Conservation (phyloP, 2,888 invertebrate species). For the Andrena flavipes region DNA sequence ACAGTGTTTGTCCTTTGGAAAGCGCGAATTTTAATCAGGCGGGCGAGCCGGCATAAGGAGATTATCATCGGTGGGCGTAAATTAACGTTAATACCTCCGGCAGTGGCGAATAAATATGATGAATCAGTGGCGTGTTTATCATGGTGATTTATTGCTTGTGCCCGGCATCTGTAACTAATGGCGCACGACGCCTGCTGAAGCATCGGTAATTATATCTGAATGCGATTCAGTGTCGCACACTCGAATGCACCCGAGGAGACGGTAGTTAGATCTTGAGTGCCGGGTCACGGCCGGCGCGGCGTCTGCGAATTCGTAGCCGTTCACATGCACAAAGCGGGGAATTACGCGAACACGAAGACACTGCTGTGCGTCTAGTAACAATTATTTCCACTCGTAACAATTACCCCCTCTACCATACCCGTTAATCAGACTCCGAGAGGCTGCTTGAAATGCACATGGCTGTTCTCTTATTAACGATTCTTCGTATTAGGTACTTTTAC, state of each 20-base stretch:
- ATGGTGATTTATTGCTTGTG: constrained; percentile 58
- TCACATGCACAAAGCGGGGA: background rate
- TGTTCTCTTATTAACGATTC: no score
- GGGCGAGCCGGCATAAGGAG: background rate
- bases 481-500: no score
- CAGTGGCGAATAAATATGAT: constrained; percentile 47
- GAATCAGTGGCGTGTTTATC: constrained; percentile 58
- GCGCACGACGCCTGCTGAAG: constrained; percentile 51
- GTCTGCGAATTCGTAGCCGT: constrained; percentile 3
- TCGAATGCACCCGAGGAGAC: constrained; percentile 34
- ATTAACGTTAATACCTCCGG: constrained; percentile 37
- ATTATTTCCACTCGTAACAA: background rate
- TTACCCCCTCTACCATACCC: background rate
- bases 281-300: background rate
- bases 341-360: background rate
- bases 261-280: constrained; percentile 18
- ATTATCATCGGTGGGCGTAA: constrained; percentile 34
- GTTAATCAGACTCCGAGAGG: no score
- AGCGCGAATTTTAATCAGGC: constrained; percentile 22
- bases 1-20: background rate
- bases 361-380: background rate
- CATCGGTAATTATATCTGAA: constrained; percentile 64
- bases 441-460: no score
- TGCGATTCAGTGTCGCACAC: constrained; percentile 49
- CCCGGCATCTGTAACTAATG: constrained; percentile 60